phyloP scores from a whole-genome alignment of 2,888 invertebrate species.

The Prosapia bicincta region DNA sequence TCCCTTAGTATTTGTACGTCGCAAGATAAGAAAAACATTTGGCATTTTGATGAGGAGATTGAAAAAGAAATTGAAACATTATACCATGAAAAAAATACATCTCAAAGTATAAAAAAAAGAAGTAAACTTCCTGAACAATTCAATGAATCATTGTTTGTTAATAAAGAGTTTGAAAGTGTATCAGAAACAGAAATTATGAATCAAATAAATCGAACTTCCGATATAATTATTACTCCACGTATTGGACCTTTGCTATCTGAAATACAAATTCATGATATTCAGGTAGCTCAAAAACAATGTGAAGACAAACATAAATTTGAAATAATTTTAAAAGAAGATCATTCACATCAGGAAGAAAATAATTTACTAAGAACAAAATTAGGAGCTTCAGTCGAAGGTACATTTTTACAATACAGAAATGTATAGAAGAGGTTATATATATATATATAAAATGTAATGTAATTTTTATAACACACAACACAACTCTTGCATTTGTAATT shows the following conservation, averaged over 20 bases:
- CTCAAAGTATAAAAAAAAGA: no score
- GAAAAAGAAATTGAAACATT: not conserved
- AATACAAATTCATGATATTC: not conserved
- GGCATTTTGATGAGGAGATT: not conserved
- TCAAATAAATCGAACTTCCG: not conserved
- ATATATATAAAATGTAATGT: no score
- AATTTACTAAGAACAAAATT: no score
- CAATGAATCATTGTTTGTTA: not conserved
- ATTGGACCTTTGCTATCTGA: not conserved
- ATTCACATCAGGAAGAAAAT: no score
- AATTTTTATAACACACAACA: no score
- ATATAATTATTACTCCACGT: not conserved
- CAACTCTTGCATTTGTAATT: no score
- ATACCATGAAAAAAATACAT: not conserved
- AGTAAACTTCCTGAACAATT: not conserved
- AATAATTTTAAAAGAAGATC: no score
- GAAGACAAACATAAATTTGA: not conserved
- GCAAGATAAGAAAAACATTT: not conserved
- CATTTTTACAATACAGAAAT: no score
- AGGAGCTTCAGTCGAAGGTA: no score
- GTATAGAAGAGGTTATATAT: no score
- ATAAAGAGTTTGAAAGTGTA: not conserved
- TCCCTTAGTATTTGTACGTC: not conserved
- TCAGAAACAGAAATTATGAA: not conserved
- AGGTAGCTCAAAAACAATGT: not conserved